These are phyloP conservation scores for Choristoneura fumiferana DNA, from an alignment of 1,140 invertebrate genomes.

Conservation along the genomic window DNA sequence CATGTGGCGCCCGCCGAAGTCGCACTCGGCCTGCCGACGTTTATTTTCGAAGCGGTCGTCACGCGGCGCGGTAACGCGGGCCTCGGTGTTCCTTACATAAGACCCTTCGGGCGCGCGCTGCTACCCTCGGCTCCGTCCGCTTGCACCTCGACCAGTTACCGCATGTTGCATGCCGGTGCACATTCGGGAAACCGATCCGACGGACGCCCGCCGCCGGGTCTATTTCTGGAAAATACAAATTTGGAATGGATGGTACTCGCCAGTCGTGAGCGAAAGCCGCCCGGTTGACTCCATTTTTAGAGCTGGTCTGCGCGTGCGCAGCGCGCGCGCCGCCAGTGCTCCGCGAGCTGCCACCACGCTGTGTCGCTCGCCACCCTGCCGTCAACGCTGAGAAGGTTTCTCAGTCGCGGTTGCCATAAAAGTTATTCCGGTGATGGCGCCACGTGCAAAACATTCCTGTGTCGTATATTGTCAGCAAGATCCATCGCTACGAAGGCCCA, in stretches of 20 bases:
- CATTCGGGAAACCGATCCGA: constrained; percentile 77
- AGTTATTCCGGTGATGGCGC: constrained; percentile 40
- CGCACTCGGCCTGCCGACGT: constrained; percentile 54
- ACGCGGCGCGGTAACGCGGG: constrained; percentile 73
- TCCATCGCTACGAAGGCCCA: constrained; percentile 17
- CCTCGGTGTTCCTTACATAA: constrained; percentile 67
- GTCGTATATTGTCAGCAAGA: constrained; percentile 7
- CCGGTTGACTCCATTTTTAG: constrained; percentile 81
- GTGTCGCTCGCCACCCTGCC: constrained; percentile 57
- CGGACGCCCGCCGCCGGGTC: constrained; percentile 77
- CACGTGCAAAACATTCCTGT: constrained; percentile 31
- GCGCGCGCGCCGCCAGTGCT: constrained; percentile 61
- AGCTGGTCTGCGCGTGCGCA: constrained; percentile 76
- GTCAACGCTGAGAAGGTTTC: constrained; percentile 4
- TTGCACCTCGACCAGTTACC: constrained; percentile 46
- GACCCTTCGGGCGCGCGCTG: constrained; percentile 43
- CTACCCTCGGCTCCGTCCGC: constrained; percentile 32
- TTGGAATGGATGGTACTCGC: constrained; percentile 82
- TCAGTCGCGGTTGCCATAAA: not conserved
- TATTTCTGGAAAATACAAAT: constrained; percentile 91
- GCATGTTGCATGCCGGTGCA: constrained; percentile 69
- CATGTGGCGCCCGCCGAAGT: constrained; percentile 65
- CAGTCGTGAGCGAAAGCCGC: constrained; percentile 71
- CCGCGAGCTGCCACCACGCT: constrained; percentile 59
- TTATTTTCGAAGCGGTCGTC: constrained; percentile 75